Evolutionary conservation across 2,113 vertebrate species (phyloP), one percentile per base, ranked within the genome.

Genomic region (Glaucomys volans): DNA sequence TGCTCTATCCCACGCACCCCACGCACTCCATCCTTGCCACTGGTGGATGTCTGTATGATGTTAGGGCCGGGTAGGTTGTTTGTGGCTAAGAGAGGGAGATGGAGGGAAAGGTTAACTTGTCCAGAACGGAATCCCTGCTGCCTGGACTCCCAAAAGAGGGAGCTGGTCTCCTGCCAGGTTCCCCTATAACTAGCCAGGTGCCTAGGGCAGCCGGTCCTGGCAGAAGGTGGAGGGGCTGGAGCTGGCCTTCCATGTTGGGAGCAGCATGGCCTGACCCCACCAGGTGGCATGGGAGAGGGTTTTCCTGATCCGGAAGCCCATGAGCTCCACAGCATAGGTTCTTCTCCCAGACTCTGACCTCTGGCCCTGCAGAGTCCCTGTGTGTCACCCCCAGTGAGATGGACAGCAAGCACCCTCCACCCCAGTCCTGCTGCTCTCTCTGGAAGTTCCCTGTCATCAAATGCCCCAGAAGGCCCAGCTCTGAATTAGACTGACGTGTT

Each of bases 251-350:
- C 24, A 40, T 1, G 12, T 26, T 32, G 67, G 67, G 28, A 47
- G 17, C 28, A 42, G 17, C 35, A 5, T 9, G 20, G 4, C n/a
- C 77, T 28, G 42, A 32, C 40, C 8, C 54, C 22, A 4, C 4
- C 17, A 5, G 4, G 44, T 9, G 20, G 35, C 17, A 4, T 14
- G 4, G 5, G 4, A 1, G 8, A 32, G 30, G 4, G 2, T 18
- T 67, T 8, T 54, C 47, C 26, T 52, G 11, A 28, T 14, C 47
- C 22, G 28, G 24, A 4, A 28, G 1, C 26, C 24, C 4, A 22
- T 13, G 32, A 42, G 30, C 11, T 16, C 62, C 26, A 26, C 1
- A 4, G 18, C 11, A 26, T 22, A 10, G 9, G 13, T 10, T 24
- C 37, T 79, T 85, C 79, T 40, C 28, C 44, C 12, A 4, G 9